phyloP scores from a whole-genome alignment of 2,113 vertebrate genomes.

The Nibea albiflora region DNA sequence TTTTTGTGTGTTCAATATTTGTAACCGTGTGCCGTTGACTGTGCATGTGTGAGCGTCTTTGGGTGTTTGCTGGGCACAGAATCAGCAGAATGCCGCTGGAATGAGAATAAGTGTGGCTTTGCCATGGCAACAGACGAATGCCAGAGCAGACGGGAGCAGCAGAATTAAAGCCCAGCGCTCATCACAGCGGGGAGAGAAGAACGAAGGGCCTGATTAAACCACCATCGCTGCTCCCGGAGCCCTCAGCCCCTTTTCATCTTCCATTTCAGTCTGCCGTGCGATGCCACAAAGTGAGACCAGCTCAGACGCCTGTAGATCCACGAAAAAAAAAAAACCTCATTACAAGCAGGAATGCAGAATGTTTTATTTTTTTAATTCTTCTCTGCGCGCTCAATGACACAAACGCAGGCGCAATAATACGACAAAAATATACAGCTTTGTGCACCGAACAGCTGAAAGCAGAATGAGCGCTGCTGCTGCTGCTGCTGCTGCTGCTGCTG shows the following conservation, averaged over 20 bases:
- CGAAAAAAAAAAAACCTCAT: constrained; percentile 24
- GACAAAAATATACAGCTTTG: constrained; percentile 26
- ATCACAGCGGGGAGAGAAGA: constrained; percentile 68
- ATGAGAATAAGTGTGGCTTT: constrained; percentile 73
- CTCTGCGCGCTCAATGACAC: constrained; percentile 19
- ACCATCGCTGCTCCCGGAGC: constrained; percentile 51
- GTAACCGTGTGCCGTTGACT: neutral
- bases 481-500: neutral
- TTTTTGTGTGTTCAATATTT: constrained; percentile 1
- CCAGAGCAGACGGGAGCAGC: constrained; percentile 61
- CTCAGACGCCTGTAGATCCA: constrained; percentile 17
- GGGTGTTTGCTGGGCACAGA: constrained; percentile 59
- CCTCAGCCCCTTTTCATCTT: constrained; percentile 56
- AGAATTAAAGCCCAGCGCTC: constrained; percentile 60
- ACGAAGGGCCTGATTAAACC: constrained; percentile 69
- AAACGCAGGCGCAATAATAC: constrained; percentile 15
- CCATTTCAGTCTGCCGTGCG: constrained; percentile 42
- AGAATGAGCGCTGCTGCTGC: neutral
- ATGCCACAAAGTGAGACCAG: constrained; percentile 28
- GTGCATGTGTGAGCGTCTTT: constrained; percentile 39
- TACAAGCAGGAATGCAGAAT: constrained; percentile 13
- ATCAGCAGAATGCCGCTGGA: constrained; percentile 70
- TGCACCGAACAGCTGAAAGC: neutral
- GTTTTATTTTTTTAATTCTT: neutral
- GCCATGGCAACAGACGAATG: constrained; percentile 78